phyloP scores from a whole-genome alignment of 1,140 invertebrate genomes.

The Streblospio benedicti region DNA sequence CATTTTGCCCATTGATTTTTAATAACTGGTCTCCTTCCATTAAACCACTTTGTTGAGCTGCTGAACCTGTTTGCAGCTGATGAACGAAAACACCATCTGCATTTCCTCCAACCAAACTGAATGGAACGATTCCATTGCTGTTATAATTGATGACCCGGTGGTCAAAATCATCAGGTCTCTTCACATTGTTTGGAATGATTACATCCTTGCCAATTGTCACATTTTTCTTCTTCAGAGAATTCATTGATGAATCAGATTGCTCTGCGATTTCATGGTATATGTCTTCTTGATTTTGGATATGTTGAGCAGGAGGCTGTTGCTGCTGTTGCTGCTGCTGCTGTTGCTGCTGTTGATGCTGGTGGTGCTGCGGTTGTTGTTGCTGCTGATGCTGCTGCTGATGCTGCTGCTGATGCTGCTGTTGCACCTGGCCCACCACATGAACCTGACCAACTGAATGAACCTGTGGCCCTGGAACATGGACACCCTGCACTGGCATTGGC shows the following conservation, averaged over 20 bases:
- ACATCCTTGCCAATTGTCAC: conserved; percentile 1
- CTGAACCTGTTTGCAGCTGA: conserved; percentile 1
- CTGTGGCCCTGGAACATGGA: no score
- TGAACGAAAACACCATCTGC: conserved; percentile 12
- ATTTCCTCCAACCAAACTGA: conserved; percentile 15
- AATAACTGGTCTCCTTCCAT: conserved; percentile 13
- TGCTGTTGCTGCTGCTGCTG: conserved; percentile 4
- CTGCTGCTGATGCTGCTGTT: no score
- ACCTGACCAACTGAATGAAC: no score
- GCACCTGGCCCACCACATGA: no score
- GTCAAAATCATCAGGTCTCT: not conserved
- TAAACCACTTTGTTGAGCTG: conserved; percentile 8
- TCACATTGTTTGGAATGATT: conserved; percentile 3
- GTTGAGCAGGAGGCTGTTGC: not conserved
- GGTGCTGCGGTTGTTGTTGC: not conserved
- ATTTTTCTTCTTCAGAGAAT: not conserved
- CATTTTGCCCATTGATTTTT: conserved; percentile 8
- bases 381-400: not conserved
- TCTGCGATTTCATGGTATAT: no score
- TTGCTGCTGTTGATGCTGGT: not conserved
- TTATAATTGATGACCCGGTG: conserved; percentile 8
- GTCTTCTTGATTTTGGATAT: not conserved
- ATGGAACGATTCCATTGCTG: conserved; percentile 7
- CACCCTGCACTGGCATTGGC: no score
- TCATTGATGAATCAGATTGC: no score